These are phyloP conservation scores for Sorex fumeus DNA, from an alignment of 2,113 vertebrate species.

Conservation along the genomic window DNA sequence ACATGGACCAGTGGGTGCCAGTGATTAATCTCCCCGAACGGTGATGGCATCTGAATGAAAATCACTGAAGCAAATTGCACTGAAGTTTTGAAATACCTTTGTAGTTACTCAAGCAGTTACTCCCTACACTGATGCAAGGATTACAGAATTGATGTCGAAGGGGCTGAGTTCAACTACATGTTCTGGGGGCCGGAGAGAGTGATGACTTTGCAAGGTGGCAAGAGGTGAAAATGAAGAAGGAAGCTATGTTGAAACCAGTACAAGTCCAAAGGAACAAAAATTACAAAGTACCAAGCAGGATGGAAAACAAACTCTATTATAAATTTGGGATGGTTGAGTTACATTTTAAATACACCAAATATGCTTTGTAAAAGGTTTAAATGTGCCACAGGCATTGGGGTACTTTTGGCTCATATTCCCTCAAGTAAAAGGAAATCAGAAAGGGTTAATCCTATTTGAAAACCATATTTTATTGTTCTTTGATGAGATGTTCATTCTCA, in stretches of 20 bases:
- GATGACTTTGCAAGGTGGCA: constrained; percentile 70
- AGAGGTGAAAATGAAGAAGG: constrained; percentile 74
- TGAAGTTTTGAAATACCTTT: constrained; percentile 90
- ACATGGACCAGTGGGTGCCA: constrained; percentile 97
- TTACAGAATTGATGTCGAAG: constrained; percentile 75
- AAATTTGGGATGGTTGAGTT: constrained; percentile 72
- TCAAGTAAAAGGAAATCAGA: constrained; percentile 67
- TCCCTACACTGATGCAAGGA: constrained; percentile 84
- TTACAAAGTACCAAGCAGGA: constrained; percentile 71
- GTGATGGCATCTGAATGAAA: constrained; percentile 87
- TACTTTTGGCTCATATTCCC: constrained; percentile 79
- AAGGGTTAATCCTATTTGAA: constrained; percentile 84
- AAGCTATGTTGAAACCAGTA: constrained; percentile 70
- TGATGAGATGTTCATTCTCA: constrained; percentile 86
- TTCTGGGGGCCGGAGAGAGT: constrained; percentile 71
- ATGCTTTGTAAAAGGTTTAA: constrained; percentile 73
- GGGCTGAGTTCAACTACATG: constrained; percentile 75
- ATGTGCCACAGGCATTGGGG: constrained; percentile 79
- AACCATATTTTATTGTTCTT: constrained; percentile 85
- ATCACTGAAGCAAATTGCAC: constrained; percentile 87
- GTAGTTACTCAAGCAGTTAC: constrained; percentile 88
- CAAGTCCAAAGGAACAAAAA: constrained; percentile 74
- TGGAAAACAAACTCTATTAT: constrained; percentile 70
- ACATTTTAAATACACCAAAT: constrained; percentile 67
- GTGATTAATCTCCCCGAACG: constrained; percentile 96